Evolutionary conservation across 2,888 invertebrate species (phyloP).

Genomic region (Polydrusus tereticollis): DNA sequence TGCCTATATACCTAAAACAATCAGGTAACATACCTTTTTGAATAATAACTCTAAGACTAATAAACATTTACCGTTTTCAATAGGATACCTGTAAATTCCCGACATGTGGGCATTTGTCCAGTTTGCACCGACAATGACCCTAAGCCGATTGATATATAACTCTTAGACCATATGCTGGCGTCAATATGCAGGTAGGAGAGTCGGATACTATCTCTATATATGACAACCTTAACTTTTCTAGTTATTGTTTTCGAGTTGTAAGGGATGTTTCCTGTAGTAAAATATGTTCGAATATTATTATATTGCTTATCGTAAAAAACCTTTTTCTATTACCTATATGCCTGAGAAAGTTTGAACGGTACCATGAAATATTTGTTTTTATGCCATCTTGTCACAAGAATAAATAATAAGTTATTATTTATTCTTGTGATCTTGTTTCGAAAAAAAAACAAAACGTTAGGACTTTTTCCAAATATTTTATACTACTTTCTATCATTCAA

Average conservation of each 20-base stretch:
- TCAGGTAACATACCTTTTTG: neutral
- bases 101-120: constrained; percentile 26
- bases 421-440: too few species aligned
- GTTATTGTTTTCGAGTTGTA: constrained; percentile 3
- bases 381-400: neutral
- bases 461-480: too few species aligned
- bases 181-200: constrained; percentile 15
- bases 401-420: too few species aligned
- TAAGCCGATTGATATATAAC: constrained; percentile 27
- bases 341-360: neutral
- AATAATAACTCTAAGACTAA: neutral
- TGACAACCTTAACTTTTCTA: constrained; percentile 11
- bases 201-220: constrained; percentile 13
- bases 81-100: constrained; percentile 16
- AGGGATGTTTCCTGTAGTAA: constrained; percentile 24
- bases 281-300: constrained; percentile 22
- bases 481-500: too few species aligned
- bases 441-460: too few species aligned
- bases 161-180: constrained; percentile 20
- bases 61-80: constrained; percentile 16
- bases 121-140: constrained; percentile 19
- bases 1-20: neutral
- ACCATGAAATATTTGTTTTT: neutral
- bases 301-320: constrained; percentile 35
- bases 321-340: constrained; percentile 19